A percentile compares a stretch with the other conserved stretches of the same genome.
phyloP scores from a whole-genome alignment of 2,113 vertebrate genomes.

The Rhineura floridana region DNA sequence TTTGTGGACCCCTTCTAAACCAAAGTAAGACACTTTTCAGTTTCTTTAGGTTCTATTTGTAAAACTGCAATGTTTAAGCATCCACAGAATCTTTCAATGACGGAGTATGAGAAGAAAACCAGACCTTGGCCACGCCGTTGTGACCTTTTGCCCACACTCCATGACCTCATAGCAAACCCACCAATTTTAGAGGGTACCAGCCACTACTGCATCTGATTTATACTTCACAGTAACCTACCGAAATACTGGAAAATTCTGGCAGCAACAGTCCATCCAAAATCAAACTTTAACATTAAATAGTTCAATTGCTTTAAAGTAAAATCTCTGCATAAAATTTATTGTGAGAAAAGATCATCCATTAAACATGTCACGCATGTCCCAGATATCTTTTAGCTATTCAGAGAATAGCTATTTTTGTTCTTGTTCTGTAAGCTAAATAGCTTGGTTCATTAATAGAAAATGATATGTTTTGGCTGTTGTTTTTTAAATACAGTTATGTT shows the following conservation, averaged over 20 bases:
- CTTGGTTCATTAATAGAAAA: conserved; percentile 37
- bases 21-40: too few relatives aligned
- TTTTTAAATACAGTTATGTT: background rate
- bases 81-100: too few relatives aligned
- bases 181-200: too few relatives aligned
- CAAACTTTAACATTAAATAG: too few relatives aligned
- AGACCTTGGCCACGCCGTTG: too few relatives aligned
- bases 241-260: conserved; percentile 44
- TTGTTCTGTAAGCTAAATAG: conserved; percentile 15
- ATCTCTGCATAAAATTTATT: background rate
- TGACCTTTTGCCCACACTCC: too few relatives aligned
- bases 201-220: background rate
- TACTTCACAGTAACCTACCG: conserved; percentile 6
- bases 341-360: background rate
- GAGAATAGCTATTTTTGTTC: conserved; percentile 7
- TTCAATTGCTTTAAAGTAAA: too few relatives aligned
- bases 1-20: too few relatives aligned
- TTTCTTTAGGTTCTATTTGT: too few relatives aligned
- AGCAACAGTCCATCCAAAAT: conserved; percentile 22
- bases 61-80: too few relatives aligned
- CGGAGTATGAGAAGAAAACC: too few relatives aligned
- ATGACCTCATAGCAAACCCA: too few relatives aligned
- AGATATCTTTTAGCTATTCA: background rate
- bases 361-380: background rate
- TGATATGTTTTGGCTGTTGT: background rate